Conservation (phyloP, 1,140 invertebrate genomes). For the Pseudobourletiella spinata region DNA sequence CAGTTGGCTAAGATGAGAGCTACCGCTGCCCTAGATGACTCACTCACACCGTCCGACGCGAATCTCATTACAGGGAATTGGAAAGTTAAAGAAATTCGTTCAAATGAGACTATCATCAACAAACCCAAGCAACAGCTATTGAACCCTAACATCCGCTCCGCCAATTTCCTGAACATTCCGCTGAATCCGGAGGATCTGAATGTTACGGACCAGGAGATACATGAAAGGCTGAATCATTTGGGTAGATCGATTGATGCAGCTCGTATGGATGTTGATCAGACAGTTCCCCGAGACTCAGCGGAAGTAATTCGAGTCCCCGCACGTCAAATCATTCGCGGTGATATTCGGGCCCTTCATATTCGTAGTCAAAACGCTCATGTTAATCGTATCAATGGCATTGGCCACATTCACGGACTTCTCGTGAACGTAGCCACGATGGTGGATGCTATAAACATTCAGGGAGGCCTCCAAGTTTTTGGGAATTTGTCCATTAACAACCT, state of each 20-base stretch:
- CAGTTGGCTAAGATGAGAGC: background rate
- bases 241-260: background rate
- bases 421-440: background rate
- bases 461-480: background rate
- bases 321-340: background rate
- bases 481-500: background rate
- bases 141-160: background rate
- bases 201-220: background rate
- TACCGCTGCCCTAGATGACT: background rate
- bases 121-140: background rate
- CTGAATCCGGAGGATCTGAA: slow-evolving; percentile 12
- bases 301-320: background rate
- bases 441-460: background rate
- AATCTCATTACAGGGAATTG: slow-evolving; percentile 21
- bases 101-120: background rate
- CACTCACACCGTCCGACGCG: background rate
- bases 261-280: background rate
- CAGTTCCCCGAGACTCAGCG: slow-evolving; percentile 5
- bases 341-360: background rate
- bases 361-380: background rate
- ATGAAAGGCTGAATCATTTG: background rate
- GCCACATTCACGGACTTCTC: background rate
- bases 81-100: background rate
- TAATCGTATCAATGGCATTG: background rate
- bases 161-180: background rate